Evolutionary conservation across 2,888 invertebrate species (phyloP), one percentile per base, ranked within the genome.

Genomic region (Strigamia transsilvanica): DNA sequence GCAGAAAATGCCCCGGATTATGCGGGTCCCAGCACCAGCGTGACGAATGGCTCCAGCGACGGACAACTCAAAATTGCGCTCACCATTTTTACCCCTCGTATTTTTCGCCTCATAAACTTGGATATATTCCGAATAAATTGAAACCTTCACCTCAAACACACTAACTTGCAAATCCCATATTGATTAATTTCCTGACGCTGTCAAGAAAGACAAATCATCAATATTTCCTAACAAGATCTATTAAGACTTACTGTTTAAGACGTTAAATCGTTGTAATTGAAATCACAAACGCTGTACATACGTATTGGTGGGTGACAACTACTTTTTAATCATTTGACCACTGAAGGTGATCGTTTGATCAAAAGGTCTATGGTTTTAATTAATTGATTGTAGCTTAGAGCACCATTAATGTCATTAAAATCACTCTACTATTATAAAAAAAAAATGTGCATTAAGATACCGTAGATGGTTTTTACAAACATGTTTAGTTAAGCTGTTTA

Each of bases 1-100:
- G 56, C 56, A 56, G 56, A 56, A 56, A 56, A 56, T 56, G 56
- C 56, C 18, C 9, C 56, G 18, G 56, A 56, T 56, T 56, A 56
- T 56, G 56, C 56, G 56, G 56, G 56, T 56, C 56, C 56, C 56
- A 56, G 56, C 56, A 56, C 56, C 18, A 18, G 56, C 56, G 56
- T 56, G 56, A 56, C 56, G 56, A 56, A 56, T 56, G 56, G 56
- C 56, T 56, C 18, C 21, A 18, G n/a, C 56, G 56, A 3, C 56
- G 56, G 56, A n/a, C 56, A 18, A 18, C 56, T 56, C 56, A 56
- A 56, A 27, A 56, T 18, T n/a, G 56, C 56, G 56, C 56, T 56
- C 56, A 56, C 56, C n/a, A 56, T 56, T 56, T 56, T 21, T 56
- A n/a, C 18, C n/a, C 56, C 56, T 56, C 56, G 18, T 21, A 56